phyloP scores from a whole-genome alignment of 2,113 vertebrate genomes.

The Empidonax traillii region DNA sequence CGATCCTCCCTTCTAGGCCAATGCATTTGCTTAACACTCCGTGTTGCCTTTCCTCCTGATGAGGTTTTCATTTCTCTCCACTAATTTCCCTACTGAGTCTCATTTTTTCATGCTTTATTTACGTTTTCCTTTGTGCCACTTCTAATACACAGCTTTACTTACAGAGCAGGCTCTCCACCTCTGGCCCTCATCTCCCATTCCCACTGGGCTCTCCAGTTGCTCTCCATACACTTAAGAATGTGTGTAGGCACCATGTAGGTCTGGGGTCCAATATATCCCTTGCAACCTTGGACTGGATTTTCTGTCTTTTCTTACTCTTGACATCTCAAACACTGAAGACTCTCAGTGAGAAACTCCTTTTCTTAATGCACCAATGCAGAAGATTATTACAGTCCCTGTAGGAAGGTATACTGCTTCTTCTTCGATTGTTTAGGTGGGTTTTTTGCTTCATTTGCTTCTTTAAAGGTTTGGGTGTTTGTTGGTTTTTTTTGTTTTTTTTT shows the following conservation, averaged over 20 bases:
- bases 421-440: background rate
- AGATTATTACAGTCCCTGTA: background rate
- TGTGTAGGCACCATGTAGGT: rapidly evolving
- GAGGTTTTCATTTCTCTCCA: background rate
- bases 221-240: rapidly evolving
- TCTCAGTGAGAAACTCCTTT: background rate
- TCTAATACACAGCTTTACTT: background rate
- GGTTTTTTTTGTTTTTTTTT: background rate
- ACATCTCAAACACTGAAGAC: rapidly evolving
- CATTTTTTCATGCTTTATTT: conserved; percentile 1
- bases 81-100: conserved; percentile 29
- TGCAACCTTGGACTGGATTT: background rate
- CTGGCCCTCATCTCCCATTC: background rate
- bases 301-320: background rate
- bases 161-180: background rate
- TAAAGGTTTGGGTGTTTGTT: background rate
- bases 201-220: background rate
- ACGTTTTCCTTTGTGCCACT: background rate
- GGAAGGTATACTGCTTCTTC: background rate
- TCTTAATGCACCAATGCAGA: background rate
- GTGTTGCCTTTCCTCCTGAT: background rate
- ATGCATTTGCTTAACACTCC: background rate
- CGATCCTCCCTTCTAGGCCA: background rate
- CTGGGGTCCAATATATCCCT: background rate
- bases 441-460: background rate